These are phyloP conservation scores for Ophiodon elongatus DNA, from an alignment of 2,113 vertebrate species.

Conservation along the genomic window DNA sequence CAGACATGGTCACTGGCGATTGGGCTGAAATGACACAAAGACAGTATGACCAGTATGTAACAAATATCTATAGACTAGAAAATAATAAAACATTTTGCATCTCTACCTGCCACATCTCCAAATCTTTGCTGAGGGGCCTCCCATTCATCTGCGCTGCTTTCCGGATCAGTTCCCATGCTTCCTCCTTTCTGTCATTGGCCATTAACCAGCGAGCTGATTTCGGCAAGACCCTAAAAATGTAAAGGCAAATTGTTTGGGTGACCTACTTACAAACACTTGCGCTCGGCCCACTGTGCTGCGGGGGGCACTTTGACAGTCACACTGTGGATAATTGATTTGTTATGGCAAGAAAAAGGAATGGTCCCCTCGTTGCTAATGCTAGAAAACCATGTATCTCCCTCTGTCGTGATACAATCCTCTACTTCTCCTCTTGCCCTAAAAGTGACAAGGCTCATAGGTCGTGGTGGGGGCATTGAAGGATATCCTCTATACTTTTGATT, in stretches of 20 bases:
- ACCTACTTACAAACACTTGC: neutral
- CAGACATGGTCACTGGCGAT: no score
- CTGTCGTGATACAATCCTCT: no score
- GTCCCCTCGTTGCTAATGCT: no score
- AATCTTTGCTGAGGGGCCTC: slow-evolving; percentile 59
- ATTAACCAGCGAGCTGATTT: slow-evolving; percentile 79
- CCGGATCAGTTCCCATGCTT: slow-evolving; percentile 76
- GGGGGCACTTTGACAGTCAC: neutral
- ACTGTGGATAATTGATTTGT: neutral
- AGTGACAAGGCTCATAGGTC: no score
- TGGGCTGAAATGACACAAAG: no score
- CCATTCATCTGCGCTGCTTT: slow-evolving; percentile 77
- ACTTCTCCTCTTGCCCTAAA: no score
- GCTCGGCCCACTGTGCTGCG: neutral
- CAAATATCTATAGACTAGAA: neutral
- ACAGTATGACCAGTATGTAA: fast-evolving
- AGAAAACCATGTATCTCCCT: no score
- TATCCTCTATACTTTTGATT: no score
- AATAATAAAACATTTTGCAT: neutral
- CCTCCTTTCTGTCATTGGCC: slow-evolving; percentile 69
- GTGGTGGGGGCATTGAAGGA: no score
- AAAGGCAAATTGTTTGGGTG: neutral
- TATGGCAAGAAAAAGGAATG: neutral
- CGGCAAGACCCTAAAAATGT: slow-evolving; percentile 72
- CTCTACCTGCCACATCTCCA: slow-evolving; percentile 71